Evolutionary conservation across 2,888 invertebrate genomes (phyloP).

Genomic region (Archips xylosteana): DNA sequence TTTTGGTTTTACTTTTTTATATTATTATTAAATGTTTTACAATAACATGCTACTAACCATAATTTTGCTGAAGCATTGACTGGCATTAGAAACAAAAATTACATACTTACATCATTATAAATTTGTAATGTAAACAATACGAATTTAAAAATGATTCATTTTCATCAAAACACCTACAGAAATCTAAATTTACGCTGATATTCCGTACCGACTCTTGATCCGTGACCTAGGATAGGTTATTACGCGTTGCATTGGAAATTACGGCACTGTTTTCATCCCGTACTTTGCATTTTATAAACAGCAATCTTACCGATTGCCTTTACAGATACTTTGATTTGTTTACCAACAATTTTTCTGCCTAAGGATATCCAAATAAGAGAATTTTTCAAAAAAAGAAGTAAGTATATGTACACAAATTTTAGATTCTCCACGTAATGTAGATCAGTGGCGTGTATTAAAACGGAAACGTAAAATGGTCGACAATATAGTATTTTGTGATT

Average conservation of each 20-base stretch:
- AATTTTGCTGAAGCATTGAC: too few relatives aligned
- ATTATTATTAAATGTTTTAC: too few relatives aligned
- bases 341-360: slow-evolving; percentile 7
- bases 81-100: too few relatives aligned
- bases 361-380: not conserved
- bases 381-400: not conserved
- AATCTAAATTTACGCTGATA: not conserved
- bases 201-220: slow-evolving; percentile 48
- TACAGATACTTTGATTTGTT: slow-evolving; percentile 40
- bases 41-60: too few relatives aligned
- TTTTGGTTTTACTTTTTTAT: too few relatives aligned
- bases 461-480: too few relatives aligned
- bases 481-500: too few relatives aligned
- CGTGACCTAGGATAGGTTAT: slow-evolving; percentile 60
- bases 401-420: not conserved
- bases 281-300: slow-evolving; percentile 58
- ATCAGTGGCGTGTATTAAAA: not conserved
- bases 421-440: not conserved
- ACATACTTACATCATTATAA: too few relatives aligned
- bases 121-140: not conserved
- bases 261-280: slow-evolving; percentile 59
- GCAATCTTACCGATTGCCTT: slow-evolving; percentile 52
- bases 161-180: not conserved
- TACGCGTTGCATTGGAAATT: slow-evolving; percentile 73
- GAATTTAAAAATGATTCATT: not conserved